Conservation (phyloP, 2,888 invertebrate species). For the Noctua comes region DNA sequence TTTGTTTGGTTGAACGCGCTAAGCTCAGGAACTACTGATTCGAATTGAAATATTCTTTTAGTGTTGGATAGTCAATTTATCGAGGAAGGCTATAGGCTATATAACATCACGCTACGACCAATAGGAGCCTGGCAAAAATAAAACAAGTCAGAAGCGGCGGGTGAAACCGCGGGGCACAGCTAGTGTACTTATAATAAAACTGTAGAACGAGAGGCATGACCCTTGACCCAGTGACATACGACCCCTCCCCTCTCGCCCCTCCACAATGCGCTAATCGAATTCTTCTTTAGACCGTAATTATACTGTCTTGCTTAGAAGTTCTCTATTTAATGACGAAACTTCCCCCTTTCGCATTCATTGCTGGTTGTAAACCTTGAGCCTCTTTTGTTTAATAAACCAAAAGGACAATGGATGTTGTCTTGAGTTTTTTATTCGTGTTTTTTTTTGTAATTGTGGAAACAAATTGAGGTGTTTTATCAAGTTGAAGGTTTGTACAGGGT, state of each 20-base stretch:
- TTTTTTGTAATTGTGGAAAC: slow-evolving; percentile 27
- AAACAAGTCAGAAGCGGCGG: too few relatives aligned
- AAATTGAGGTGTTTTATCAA: slow-evolving; percentile 48
- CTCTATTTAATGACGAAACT: slow-evolving; percentile 50
- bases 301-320: slow-evolving; percentile 58
- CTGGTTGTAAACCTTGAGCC: slow-evolving; percentile 42
- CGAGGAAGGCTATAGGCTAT: too few relatives aligned
- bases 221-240: slow-evolving; percentile 62
- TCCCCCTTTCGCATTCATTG: slow-evolving; percentile 56
- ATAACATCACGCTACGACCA: too few relatives aligned
- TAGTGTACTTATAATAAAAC: slow-evolving; percentile 27
- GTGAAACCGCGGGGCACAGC: too few relatives aligned
- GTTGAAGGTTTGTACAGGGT: slow-evolving; percentile 13
- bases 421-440: slow-evolving; percentile 26
- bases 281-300: slow-evolving; percentile 62
- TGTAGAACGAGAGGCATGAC: slow-evolving; percentile 24
- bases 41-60: too few relatives aligned
- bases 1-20: too few relatives aligned
- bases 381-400: slow-evolving; percentile 45
- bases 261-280: slow-evolving; percentile 60
- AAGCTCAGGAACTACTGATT: too few relatives aligned
- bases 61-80: too few relatives aligned
- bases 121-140: too few relatives aligned
- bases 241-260: slow-evolving; percentile 17
- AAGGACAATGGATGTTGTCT: slow-evolving; percentile 23